Percentiles rank a stretch among this genome's conserved stretches.
Conservation (phyloP, 2,113 vertebrate species). For the Lagopus leucura region DNA sequence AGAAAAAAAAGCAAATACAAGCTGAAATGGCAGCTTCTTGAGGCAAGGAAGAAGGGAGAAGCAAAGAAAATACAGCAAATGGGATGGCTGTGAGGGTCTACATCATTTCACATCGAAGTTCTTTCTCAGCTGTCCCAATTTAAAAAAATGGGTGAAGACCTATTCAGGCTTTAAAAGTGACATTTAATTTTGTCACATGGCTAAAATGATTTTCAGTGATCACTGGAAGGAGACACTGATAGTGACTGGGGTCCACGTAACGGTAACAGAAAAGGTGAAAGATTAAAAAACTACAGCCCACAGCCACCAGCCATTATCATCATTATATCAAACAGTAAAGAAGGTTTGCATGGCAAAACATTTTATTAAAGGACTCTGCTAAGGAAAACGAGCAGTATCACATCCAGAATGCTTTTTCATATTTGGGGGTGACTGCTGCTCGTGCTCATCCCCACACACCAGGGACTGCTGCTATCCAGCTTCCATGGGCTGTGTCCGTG, state of each 20-base stretch:
- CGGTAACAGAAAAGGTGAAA: neutral
- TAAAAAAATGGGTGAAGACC: conserved; percentile 29
- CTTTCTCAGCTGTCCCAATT: conserved; percentile 17
- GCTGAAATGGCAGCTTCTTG: conserved; percentile 21
- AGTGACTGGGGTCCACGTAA: neutral
- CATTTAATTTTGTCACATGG: neutral
- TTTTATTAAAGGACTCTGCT: neutral
- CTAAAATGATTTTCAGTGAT: neutral
- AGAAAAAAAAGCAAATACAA: conserved; percentile 25
- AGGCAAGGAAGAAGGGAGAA: neutral
- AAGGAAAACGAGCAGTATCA: neutral
- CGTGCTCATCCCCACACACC: fast-evolving
- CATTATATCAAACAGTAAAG: neutral
- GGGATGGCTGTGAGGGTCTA: neutral
- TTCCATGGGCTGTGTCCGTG: fast-evolving
- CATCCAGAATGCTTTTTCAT: neutral
- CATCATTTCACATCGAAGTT: conserved; percentile 29
- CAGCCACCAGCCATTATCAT: neutral
- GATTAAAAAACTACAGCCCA: neutral
- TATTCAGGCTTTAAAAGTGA: conserved; percentile 2
- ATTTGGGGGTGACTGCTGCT: neutral
- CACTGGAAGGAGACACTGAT: neutral
- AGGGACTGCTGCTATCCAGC: neutral
- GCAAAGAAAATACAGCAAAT: neutral
- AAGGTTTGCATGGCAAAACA: neutral